These are phyloP conservation scores for Amblyopsis hoosieri DNA, from an alignment of 2,797 vertebrate species.

Conservation along the genomic window DNA sequence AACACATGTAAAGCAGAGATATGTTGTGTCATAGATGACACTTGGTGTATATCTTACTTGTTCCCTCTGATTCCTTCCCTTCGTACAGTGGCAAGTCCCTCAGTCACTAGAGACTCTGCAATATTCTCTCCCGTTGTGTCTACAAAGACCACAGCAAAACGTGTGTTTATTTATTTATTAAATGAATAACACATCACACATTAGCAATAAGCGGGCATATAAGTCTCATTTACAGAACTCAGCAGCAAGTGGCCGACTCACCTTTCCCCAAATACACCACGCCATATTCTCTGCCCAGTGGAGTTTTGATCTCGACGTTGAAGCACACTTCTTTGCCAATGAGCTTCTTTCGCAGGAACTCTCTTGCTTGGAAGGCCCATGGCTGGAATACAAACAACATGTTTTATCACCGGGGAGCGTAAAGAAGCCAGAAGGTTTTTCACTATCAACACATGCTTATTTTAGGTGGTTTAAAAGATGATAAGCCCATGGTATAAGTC, in stretches of 20 bases:
- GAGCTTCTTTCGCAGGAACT: slow-evolving; percentile 95
- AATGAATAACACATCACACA: neutral
- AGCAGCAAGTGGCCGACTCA: slow-evolving; percentile 45
- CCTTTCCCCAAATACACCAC: slow-evolving; percentile 95
- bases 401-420: neutral
- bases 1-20: neutral
- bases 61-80: slow-evolving; percentile 91
- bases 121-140: slow-evolving; percentile 94
- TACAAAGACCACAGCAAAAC: slow-evolving; percentile 48
- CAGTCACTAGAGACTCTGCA: slow-evolving; percentile 88
- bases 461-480: too few species aligned
- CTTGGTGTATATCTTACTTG: slow-evolving; percentile 71
- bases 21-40: neutral
- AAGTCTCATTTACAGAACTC: neutral
- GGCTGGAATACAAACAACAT: slow-evolving; percentile 76
- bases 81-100: slow-evolving; percentile 90
- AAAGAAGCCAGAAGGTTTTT: too few species aligned
- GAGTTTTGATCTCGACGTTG: slow-evolving; percentile 93
- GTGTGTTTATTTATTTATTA: neutral
- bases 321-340: slow-evolving; percentile 99
- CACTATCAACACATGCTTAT: too few species aligned
- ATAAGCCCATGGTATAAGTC: too few species aligned
- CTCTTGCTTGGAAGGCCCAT: slow-evolving; percentile 94
- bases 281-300: slow-evolving; percentile 90
- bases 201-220: neutral